phyloP scores from a whole-genome alignment of 2,113 vertebrate genomes.

The Bufo bufo region DNA sequence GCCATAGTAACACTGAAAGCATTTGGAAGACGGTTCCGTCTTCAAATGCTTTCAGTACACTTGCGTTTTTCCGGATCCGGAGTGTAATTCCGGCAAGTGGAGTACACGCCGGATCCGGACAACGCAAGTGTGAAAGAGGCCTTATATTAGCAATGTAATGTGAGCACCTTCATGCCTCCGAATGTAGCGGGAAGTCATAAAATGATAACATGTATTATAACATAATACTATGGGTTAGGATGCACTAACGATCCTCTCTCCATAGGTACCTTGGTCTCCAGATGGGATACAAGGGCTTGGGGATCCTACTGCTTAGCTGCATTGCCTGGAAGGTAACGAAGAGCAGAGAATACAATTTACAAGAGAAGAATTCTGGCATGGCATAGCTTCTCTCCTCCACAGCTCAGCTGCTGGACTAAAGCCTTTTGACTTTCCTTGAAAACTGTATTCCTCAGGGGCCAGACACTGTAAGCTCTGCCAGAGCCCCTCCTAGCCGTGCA shows the following conservation, averaged over 20 bases:
- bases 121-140: too few species aligned
- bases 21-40: too few species aligned
- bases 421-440: conserved; percentile 8
- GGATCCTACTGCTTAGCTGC: conserved; percentile 78
- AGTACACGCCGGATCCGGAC: too few species aligned
- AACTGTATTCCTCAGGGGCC: conserved; percentile 39
- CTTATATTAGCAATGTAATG: not conserved
- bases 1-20: too few species aligned
- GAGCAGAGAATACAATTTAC: conserved; percentile 86
- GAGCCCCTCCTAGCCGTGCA: conserved; percentile 34
- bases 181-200: not conserved
- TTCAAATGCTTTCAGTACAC: too few species aligned
- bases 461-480: not conserved
- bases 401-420: conserved; percentile 11
- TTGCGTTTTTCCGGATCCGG: too few species aligned
- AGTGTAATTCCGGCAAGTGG: too few species aligned
- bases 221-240: not conserved
- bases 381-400: conserved; percentile 63
- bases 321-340: conserved; percentile 86
- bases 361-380: conserved; percentile 75
- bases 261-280: conserved; percentile 90
- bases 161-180: too few species aligned
- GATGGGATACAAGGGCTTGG: conserved; percentile 84
- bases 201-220: not conserved
- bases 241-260: conserved; percentile 2